phyloP scores from a whole-genome alignment of 2,888 invertebrate species.

The Drosophila neutralis region DNA sequence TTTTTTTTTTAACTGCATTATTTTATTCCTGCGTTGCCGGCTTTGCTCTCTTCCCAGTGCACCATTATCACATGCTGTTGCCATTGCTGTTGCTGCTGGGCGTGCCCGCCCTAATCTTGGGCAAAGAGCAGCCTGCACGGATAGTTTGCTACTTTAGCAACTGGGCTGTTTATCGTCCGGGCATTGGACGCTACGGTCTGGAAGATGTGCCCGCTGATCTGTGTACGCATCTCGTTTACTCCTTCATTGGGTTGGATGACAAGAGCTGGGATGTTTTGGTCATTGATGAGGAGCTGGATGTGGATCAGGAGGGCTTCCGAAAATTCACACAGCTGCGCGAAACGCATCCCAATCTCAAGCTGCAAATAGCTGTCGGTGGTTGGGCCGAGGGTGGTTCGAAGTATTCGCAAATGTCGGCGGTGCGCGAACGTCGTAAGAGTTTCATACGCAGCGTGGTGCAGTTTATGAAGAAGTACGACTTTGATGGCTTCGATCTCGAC shows the following conservation, averaged over 20 bases:
- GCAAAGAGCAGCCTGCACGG: constrained; percentile 84
- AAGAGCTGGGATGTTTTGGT: constrained; percentile 91
- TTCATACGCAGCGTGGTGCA: constrained; percentile 92
- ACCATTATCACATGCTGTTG: constrained; percentile 22
- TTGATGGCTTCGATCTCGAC: constrained; percentile 94
- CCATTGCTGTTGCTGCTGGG: constrained; percentile 53
- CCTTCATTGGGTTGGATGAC: constrained; percentile 94
- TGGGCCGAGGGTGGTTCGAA: constrained; percentile 96
- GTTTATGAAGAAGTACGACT: constrained; percentile 91
- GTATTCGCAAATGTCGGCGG: constrained; percentile 92
- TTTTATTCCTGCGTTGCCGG: background rate
- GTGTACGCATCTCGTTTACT: constrained; percentile 95
- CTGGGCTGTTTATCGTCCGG: constrained; percentile 93
- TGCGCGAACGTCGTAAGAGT: constrained; percentile 88
- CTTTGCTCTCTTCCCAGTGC: constrained; percentile 34
- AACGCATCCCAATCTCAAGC: constrained; percentile 90
- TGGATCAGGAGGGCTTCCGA: constrained; percentile 90
- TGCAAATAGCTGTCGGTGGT: constrained; percentile 93
- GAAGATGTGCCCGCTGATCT: constrained; percentile 93
- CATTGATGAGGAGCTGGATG: constrained; percentile 92
- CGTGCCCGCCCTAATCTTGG: constrained; percentile 45
- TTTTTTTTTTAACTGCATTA: background rate
- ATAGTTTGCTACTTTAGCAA: constrained; percentile 86
- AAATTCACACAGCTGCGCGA: constrained; percentile 91
- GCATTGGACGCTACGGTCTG: constrained; percentile 92